Base-by-base conservation (phyloP, 2,113 vertebrate genomes). In the Lates calcarifer region DNA sequence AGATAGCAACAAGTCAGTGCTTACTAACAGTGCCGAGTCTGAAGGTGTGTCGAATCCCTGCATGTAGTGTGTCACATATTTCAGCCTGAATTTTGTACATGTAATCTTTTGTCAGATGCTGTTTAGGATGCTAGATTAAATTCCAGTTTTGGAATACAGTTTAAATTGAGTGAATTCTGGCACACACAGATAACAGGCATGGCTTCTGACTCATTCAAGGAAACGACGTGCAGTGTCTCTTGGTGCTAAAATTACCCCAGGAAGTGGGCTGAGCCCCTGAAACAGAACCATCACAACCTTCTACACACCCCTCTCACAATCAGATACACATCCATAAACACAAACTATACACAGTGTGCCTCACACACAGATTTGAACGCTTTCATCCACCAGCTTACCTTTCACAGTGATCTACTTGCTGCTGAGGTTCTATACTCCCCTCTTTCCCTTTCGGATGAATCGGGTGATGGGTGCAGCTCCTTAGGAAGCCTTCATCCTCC, bases 341-440 rank as follows among this genome's bases (percentile, higher is more conserved):
- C 29, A 56, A 56, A n/a, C n/a, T n/a, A n/a, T n/a, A n/a, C n/a
- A n/a, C n/a, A n/a, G n/a, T n/a, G n/a, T n/a, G n/a, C n/a, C n/a
- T n/a, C n/a, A n/a, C n/a, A n/a, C n/a, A n/a, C n/a, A n/a, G n/a
- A 33, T 71, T 51, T 17, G 14, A 45, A 67, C 28, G 24, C 29
- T 20, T 45, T 18, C n/a, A 26, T 68, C 49, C 29, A 1, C 0
- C 55, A 62, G 57, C 67, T 81, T 85, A 90, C 89, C 89, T 87
- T 77, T 77, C 45, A 62, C 76, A 70, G 41, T 47, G 57, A 74
- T 57, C 64, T 24, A 1, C 61, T 24, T 26, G 58, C 65, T n/a
- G 70, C 60, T 61, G 39, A 69, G 15, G 11, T 22, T 78, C 55
- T 61, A 6, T 65, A 64, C 29, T 53, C 12, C 24, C 3, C 18